Evolutionary conservation across 2,888 invertebrate genomes (phyloP).

Genomic region (Pachycephus smyrnensis): DNA sequence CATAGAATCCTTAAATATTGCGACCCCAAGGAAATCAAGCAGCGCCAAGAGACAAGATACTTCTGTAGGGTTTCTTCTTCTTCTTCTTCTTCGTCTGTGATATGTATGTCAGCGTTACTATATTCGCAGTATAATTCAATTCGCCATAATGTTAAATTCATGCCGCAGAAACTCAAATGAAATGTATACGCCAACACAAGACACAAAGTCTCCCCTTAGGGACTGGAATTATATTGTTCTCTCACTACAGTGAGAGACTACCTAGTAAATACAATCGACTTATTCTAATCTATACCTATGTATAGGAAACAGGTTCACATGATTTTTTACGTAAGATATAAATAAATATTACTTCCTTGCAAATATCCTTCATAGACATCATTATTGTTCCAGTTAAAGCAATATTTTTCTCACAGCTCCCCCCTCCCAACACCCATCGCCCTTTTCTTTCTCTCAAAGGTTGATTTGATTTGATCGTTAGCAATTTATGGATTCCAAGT

Average conservation of each 20-base stretch:
- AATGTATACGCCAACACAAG: constrained; percentile 15
- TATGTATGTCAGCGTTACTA: constrained; percentile 22
- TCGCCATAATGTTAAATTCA: constrained; percentile 35
- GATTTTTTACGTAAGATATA: not conserved
- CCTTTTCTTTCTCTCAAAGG: not conserved
- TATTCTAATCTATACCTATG: not conserved
- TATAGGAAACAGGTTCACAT: not conserved
- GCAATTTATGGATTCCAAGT: not conserved
- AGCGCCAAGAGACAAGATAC: constrained; percentile 27
- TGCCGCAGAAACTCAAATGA: constrained; percentile 26
- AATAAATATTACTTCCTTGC: not conserved
- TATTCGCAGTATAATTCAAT: constrained; percentile 32
- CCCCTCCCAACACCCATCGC: not conserved
- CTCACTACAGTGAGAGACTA: too few species aligned
- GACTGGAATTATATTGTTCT: constrained; percentile 1
- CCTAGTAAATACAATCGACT: not conserved
- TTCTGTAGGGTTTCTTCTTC: constrained; percentile 24
- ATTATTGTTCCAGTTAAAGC: not conserved
- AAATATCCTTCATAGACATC: not conserved
- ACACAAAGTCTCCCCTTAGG: not conserved
- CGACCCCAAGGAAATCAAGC: constrained; percentile 42
- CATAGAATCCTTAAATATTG: constrained; percentile 35
- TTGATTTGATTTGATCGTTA: not conserved
- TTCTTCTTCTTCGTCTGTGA: constrained; percentile 17
- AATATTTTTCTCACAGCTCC: not conserved